Evolutionary conservation across 2,113 vertebrate genomes (phyloP), one percentile per base, ranked within the genome.

Genomic region (Maccullochella peelii): DNA sequence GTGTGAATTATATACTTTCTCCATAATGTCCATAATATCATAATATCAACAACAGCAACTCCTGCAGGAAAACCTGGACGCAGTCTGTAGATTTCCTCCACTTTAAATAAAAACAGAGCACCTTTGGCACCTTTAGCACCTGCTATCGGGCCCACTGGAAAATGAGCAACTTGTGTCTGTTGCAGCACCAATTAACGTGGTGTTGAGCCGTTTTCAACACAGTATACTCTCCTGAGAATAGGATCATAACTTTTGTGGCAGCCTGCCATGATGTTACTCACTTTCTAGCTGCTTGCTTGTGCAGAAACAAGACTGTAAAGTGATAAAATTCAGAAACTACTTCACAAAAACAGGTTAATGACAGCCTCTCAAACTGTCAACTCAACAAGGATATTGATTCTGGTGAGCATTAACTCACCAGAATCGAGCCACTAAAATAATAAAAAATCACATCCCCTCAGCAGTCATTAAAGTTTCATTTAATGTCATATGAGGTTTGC

Each of bases 381-480:
- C 44, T 65, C 65, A n/a, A n/a, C n/a, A n/a, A n/a, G n/a, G n/a
- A n/a, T n/a, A n/a, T n/a, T n/a, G n/a, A n/a, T n/a, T n/a, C n/a
- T n/a, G n/a, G n/a, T n/a, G n/a, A 70, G 6, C 47, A 76, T 71
- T 8, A 63, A 44, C n/a, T 42, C 33, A 36, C 40, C 14, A 47
- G 23, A 8, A 27, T 38, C 27, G 12, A 11, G 20, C 5, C 25
- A 47, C 42, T 2, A 44, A 18, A 78, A 73, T 73, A 55, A 86
- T 70, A 54, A 67, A 23, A 65, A 42, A 73, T 62, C 5, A n/a
- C 70, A 71, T 50, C 54, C 74, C 59, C 47, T 23, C 18, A 33
- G 73, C 49, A 52, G 70, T 83, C 25, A 72, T 71, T 85, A 79
- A 82, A 47, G 38, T 67, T 88, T 76, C 73, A 91, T 84, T 89